Evolutionary conservation across 2,888 invertebrate species (phyloP), one percentile per base, ranked within the genome.

Genomic region (Heliconius hortense): DNA sequence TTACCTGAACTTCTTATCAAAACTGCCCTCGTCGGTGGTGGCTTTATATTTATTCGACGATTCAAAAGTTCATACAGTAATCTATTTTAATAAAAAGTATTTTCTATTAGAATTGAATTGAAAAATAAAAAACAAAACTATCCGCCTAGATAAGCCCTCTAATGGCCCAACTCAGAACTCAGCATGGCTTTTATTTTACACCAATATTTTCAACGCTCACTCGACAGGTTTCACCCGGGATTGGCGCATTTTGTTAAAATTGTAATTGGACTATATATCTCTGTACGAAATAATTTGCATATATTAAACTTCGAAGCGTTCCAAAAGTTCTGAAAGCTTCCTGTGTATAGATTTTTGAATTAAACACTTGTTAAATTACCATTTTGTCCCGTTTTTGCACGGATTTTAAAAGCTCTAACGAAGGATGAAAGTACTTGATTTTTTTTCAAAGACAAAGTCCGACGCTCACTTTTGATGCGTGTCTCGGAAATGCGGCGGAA

Each of bases 181-280:
- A 75, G 67, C 76, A 72, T 73, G 76, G 78, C 77, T 79, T 80
- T 81, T 78, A 79, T 80, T 80, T 79, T 71, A 74, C 78, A 75
- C 78, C 79, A 79, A 79, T 79, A 79, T 79, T 77, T 74, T 68
- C 73, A 72, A 78, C 79, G 78, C 74, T 76, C 73, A 68, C 72
- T 72, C 74, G 79, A 79, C 79, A 79, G 80, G 79, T 78, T 77
- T 80, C 75, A 74, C 75, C 75, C 56, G 76, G 74, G 75, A 78
- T 79, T 77, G 79, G 73, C 74, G 76, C 69, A 71, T 80, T 79
- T 77, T 79, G 78, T 77, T 79, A 78, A 80, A 79, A 69, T 79
- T 80, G 77, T 80, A 76, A 79, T 79, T 79, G 79, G 79, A 76
- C 75, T 72, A 77, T 79, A 77, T 78, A 76, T 79, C 74, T 77